Evolutionary conservation across 2,797 vertebrate genomes (phyloP).

Genomic region (Cyprinella venusta): DNA sequence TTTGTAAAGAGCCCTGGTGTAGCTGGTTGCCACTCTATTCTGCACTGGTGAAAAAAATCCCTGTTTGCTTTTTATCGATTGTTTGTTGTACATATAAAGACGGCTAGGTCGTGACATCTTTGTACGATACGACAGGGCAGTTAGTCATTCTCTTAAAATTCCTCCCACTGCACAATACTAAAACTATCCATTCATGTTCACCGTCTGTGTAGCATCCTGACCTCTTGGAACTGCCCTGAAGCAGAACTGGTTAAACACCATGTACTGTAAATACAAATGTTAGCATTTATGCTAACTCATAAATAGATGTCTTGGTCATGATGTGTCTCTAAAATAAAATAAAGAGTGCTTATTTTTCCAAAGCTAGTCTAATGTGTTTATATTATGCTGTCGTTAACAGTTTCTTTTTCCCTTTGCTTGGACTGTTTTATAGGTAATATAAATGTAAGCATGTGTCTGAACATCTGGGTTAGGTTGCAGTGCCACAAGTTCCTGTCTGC

Average conservation of each 20-base stretch:
- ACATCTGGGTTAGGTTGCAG: neutral
- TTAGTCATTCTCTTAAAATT: constrained; percentile 30
- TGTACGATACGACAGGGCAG: constrained; percentile 36
- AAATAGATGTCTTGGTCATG: neutral
- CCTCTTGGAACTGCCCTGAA: neutral
- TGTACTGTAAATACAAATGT: neutral
- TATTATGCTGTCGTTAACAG: neutral
- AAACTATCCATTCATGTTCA: neutral
- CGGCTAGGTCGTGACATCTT: constrained; percentile 36
- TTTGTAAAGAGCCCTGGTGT: constrained; percentile 24
- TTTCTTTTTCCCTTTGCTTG: neutral
- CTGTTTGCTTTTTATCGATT: constrained; percentile 34
- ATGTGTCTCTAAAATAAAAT: neutral
- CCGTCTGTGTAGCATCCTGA: neutral
- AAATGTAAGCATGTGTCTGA: constrained; percentile 9
- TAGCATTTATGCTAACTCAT: neutral
- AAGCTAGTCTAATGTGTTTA: neutral
- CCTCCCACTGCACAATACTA: neutral
- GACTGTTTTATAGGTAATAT: neutral
- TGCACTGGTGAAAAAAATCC: constrained; percentile 39
- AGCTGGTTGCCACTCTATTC: too few relatives aligned
- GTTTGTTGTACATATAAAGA: constrained; percentile 42
- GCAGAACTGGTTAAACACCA: neutral
- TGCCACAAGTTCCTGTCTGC: constrained; percentile 2
- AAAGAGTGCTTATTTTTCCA: constrained; percentile 8